A percentile compares a stretch with the other conserved stretches of the same genome.
phyloP scores from a whole-genome alignment of 1,140 invertebrate genomes.

The Papilio polytes region DNA sequence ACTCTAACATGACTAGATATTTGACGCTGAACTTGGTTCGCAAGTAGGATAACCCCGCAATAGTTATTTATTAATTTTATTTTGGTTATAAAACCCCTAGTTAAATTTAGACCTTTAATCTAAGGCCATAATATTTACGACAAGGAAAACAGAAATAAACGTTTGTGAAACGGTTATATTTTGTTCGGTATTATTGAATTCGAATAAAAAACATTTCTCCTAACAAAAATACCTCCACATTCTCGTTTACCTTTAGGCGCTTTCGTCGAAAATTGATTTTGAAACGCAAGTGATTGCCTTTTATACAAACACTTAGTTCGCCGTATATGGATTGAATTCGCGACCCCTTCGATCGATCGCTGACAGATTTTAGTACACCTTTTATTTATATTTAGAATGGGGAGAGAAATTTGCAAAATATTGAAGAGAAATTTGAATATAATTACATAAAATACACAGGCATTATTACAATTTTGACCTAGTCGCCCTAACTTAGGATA shows the following conservation, averaged over 20 bases:
- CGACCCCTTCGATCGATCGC: constrained; percentile 35
- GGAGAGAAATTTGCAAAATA: not conserved
- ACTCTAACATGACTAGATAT: too few relatives aligned
- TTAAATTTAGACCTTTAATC: too few relatives aligned
- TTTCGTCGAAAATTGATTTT: constrained; percentile 37
- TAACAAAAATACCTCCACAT: constrained; percentile 14
- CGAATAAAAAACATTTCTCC: constrained; percentile 11
- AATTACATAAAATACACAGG: not conserved
- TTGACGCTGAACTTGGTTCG: too few relatives aligned
- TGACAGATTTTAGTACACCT: constrained; percentile 20
- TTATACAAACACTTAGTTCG: constrained; percentile 38
- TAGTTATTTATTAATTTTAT: too few relatives aligned
- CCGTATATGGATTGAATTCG: constrained; percentile 32
- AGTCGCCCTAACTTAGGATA: too few relatives aligned
- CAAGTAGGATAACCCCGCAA: too few relatives aligned
- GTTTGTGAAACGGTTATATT: not conserved
- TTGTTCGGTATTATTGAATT: constrained; percentile 1
- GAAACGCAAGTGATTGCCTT: constrained; percentile 38
- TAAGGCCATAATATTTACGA: not conserved
- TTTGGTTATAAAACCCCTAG: too few relatives aligned
- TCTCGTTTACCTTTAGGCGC: not conserved
- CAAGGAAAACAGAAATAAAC: not conserved
- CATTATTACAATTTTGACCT: too few relatives aligned
- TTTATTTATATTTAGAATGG: constrained; percentile 12
- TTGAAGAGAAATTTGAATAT: not conserved